These are phyloP conservation scores for Calypte anna DNA, from an alignment of 2,113 vertebrate genomes.

Conservation along the genomic window DNA sequence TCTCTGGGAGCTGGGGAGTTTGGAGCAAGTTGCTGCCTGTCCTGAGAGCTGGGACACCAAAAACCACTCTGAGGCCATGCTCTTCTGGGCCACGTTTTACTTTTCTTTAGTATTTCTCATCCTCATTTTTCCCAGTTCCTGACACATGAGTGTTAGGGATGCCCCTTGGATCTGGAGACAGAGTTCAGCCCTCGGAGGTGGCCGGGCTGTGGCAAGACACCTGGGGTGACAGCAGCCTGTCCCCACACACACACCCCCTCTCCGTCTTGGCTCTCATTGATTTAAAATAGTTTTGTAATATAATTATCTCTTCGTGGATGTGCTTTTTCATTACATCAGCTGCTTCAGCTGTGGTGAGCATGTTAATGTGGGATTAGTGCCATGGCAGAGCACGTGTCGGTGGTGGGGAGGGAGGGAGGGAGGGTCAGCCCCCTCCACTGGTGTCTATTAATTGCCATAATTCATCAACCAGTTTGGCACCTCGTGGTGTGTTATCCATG, in stretches of 20 bases:
- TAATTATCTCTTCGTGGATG: neutral
- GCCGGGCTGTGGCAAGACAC: rapidly evolving
- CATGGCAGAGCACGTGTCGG: rapidly evolving
- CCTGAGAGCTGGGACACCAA: neutral
- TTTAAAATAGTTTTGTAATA: slow-evolving; percentile 46
- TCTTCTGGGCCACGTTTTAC: neutral
- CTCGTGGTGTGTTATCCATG: rapidly evolving
- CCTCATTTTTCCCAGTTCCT: neutral
- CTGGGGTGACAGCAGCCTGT: neutral
- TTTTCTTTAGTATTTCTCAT: neutral
- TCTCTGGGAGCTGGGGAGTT: neutral
- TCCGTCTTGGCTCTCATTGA: neutral
- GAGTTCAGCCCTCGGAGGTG: neutral
- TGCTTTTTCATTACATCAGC: neutral
- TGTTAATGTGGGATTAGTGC: slow-evolving; percentile 16
- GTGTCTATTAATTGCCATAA: neutral
- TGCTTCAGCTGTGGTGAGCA: neutral
- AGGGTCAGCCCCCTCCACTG: too few relatives aligned
- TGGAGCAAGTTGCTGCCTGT: neutral
- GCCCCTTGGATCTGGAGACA: neutral
- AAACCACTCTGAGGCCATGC: neutral
- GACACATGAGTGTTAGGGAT: neutral
- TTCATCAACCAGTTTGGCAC: rapidly evolving
- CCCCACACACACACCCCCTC: neutral
- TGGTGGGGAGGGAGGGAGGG: neutral